phyloP scores from a whole-genome alignment of 2,113 vertebrate genomes.

The Collichthys lucidus region DNA sequence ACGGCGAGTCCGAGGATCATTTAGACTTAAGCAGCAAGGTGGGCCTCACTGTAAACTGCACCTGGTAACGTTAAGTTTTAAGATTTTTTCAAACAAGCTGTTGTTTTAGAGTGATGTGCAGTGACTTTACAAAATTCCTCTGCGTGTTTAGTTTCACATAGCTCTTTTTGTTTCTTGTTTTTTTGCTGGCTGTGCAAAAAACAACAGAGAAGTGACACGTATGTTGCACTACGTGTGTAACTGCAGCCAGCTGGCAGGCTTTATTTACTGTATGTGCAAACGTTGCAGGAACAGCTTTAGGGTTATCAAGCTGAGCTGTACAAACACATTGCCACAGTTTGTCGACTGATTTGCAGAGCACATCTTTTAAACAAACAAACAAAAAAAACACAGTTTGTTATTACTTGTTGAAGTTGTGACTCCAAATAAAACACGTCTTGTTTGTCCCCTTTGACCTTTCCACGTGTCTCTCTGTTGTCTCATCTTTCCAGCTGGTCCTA shows the following conservation, averaged over 20 bases:
- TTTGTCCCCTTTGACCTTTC: neutral
- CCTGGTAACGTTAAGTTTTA: neutral
- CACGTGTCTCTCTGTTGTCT: neutral
- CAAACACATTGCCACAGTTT: neutral
- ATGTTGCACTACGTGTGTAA: conserved; percentile 37
- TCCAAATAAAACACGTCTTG: neutral
- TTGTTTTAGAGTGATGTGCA: neutral
- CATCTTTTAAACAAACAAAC: neutral
- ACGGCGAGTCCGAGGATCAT: conserved; percentile 87
- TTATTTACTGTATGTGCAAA: neutral
- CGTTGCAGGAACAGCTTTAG: neutral
- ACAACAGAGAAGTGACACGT: conserved; percentile 71
- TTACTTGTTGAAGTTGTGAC: neutral
- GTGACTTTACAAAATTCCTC: neutral
- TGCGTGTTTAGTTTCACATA: neutral
- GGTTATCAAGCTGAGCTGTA: neutral
- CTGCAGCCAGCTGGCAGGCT: conserved; percentile 37
- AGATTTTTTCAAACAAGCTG: fast-evolving
- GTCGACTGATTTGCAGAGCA: neutral
- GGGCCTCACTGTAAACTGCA: conserved; percentile 72
- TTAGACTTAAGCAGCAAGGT: conserved; percentile 94
- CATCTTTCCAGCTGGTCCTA: conserved; percentile 87
- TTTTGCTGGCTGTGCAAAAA: conserved; percentile 15
- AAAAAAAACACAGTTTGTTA: neutral
- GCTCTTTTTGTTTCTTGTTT: neutral